These are phyloP conservation scores for Holothuria leucospilota DNA, from an alignment of 53 echinoderm and acorn worm species.

Conservation along the genomic window DNA sequence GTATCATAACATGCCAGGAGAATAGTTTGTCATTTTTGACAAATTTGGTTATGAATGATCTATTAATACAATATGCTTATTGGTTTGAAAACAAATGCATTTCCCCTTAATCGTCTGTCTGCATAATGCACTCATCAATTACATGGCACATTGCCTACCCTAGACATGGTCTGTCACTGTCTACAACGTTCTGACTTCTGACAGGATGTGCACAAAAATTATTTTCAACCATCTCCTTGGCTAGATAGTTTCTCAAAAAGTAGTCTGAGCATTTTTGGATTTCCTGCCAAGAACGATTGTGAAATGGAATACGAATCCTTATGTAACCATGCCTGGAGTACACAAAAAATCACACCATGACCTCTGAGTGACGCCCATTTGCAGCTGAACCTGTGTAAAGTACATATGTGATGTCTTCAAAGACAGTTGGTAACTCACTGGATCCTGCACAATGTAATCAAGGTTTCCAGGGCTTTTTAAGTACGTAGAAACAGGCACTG, in stretches of 20 bases:
- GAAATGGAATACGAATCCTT: neutral
- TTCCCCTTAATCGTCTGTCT: no score
- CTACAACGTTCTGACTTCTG: no score
- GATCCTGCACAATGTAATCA: no score
- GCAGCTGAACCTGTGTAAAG: conserved; percentile 3
- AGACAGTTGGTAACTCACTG: neutral
- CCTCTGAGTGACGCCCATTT: conserved; percentile 3
- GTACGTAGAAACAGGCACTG: no score
- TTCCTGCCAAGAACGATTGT: neutral
- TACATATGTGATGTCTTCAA: conserved; percentile 20
- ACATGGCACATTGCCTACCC: neutral
- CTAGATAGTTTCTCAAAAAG: conserved; percentile 4
- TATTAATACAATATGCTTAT: no score
- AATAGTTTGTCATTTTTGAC: no score
- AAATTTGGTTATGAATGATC: no score
- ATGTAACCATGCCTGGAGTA: neutral
- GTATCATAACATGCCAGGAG: no score
- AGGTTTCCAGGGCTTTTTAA: no score
- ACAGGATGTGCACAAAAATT: no score
- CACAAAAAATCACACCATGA: conserved; percentile 4
- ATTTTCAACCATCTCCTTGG: neutral
- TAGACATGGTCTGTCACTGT: neutral
- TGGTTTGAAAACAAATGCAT: no score
- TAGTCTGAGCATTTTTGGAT: neutral
- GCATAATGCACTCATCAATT: neutral